Evolutionary conservation across 2,113 vertebrate species (phyloP), one percentile per base, ranked within the genome.

Genomic region (Fregetta grallaria): DNA sequence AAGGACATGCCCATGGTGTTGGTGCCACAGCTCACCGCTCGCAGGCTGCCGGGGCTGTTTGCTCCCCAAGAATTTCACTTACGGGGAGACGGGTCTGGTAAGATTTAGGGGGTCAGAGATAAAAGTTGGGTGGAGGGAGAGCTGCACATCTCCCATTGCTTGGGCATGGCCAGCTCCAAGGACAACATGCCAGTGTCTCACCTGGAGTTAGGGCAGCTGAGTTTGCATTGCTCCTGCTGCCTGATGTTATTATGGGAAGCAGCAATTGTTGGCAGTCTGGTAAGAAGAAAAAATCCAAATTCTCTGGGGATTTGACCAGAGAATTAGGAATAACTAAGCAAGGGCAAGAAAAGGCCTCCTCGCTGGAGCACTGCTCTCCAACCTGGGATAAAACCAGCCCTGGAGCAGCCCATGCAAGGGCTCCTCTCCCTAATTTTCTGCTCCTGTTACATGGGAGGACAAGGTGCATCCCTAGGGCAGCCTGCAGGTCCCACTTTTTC

Each of bases 1-100:
- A 2, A 80, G 71, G 77, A 50, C 3, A 1, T 38, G 47, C 53
- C 75, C n/a, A 3, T 0, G 0, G 8, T 13, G 55, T 13, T 10
- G 3, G 56, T 14, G 25, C 45, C 79, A 45, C 45, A 19, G 27
- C 59, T 86, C 42, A 3, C 17, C 17, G 8, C 44, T 23, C 22
- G 0, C 3, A 14, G 30, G 71, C 52, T 72, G 63, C 66, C 4
- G 6, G 49, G 38, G n/a, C 71, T 49, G 6, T 27, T 32, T n/a
- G 23, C 18, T 40, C 40, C 72, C 12, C 36, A 16, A 3, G 4
- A 3, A 10, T 36, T 61, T 16, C 44, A 13, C 44, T 32, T 15
- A 0, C 0, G 20, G 71, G 53, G 50, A 25, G 5, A 11, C 4
- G 40, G 27, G 26, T 47, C 50, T 53, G 55, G 12, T 12, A 6